phyloP scores from a whole-genome alignment of 2,113 vertebrate genomes.

The Xiphophorus maculatus region DNA sequence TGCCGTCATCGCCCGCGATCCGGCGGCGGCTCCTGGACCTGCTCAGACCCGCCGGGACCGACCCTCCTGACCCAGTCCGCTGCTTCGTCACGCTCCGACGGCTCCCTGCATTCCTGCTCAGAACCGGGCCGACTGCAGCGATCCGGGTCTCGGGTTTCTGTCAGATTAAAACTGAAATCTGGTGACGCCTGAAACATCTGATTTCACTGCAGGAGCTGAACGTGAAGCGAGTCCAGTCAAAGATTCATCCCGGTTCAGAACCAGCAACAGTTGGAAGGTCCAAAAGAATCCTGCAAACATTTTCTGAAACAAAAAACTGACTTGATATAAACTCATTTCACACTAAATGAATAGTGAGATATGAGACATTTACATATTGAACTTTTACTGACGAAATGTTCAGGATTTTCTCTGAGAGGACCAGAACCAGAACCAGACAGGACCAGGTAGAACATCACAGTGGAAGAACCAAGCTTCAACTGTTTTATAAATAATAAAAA shows the following conservation, averaged over 20 bases:
- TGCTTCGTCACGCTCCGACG: neutral
- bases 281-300: no score
- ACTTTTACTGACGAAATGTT: neutral
- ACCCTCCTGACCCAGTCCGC: neutral
- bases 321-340: no score
- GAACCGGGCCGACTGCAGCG: neutral
- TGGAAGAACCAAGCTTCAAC: no score
- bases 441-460: no score
- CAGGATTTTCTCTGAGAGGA: neutral
- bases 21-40: neutral
- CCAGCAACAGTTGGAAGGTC: no score
- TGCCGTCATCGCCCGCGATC: neutral
- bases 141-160: neutral
- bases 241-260: no score
- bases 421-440: neutral
- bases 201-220: neutral
- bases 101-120: conserved; percentile 26
- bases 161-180: neutral
- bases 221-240: neutral
- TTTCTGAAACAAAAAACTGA: no score
- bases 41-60: conserved; percentile 53
- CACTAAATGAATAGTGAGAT: no score
- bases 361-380: neutral
- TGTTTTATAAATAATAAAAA: no score
- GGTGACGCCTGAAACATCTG: no score